A percentile compares a stretch with the other conserved stretches of the same genome.
Conservation (phyloP, 2,113 vertebrate species). For the Nestor notabilis region DNA sequence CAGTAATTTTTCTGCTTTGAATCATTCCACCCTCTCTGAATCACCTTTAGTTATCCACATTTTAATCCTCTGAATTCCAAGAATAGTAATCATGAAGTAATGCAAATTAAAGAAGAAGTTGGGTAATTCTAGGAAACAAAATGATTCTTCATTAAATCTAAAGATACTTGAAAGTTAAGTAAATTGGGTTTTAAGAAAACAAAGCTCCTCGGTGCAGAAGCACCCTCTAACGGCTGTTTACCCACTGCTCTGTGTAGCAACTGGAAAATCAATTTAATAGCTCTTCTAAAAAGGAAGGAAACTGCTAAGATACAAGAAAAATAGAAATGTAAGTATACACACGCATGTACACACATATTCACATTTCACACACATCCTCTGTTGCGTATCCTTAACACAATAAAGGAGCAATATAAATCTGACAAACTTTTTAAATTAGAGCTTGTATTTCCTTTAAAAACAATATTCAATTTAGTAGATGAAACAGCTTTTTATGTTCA, state of each 20-base stretch:
- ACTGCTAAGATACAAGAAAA: not conserved
- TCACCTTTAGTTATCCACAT: not conserved
- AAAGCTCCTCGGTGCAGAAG: slow-evolving; percentile 46
- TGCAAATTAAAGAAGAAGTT: slow-evolving; percentile 5
- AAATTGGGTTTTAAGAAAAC: not conserved
- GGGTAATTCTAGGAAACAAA: slow-evolving; percentile 3
- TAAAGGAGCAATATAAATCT: not conserved
- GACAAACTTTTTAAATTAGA: not conserved
- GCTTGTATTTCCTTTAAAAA: slow-evolving; percentile 4
- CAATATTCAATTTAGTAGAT: not conserved
- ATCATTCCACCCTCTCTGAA: not conserved
- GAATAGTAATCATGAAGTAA: not conserved
- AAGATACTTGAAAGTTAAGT: not conserved
- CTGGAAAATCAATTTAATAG: not conserved
- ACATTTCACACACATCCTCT: not conserved
- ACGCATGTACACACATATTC: not conserved
- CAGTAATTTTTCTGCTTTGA: not conserved
- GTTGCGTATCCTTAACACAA: not conserved
- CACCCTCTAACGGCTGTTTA: slow-evolving; percentile 53
- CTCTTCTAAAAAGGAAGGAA: not conserved
- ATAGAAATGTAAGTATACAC: not conserved
- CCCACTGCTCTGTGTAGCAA: not conserved
- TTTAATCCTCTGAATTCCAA: not conserved
- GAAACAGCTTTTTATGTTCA: not conserved
- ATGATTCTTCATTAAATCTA: not conserved